A percentile compares a stretch with the other conserved stretches of the same genome.
phyloP scores from a whole-genome alignment of 2,113 vertebrate genomes.

The Poicephalus meyeri region DNA sequence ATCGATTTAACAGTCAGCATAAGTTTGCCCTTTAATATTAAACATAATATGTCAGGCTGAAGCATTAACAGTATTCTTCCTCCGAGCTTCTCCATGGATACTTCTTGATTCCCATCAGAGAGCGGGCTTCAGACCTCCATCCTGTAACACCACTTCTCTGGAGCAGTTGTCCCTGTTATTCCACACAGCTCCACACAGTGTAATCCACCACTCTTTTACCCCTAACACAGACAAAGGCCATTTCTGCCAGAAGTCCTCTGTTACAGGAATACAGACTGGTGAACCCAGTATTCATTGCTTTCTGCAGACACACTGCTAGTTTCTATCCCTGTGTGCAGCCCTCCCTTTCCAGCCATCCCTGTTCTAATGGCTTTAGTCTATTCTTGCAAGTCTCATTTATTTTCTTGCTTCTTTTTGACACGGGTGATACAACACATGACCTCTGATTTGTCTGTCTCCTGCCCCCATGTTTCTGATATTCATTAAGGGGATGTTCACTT shows the following conservation, averaged over 20 bases:
- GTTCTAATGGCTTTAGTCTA: background rate
- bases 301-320: background rate
- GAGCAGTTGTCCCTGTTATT: background rate
- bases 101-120: background rate
- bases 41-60: conserved; percentile 70
- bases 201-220: background rate
- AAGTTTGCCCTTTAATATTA: conserved; percentile 74
- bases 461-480: conserved; percentile 7
- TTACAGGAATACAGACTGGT: background rate
- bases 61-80: conserved; percentile 33
- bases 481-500: conserved; percentile 10
- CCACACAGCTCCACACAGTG: background rate
- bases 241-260: background rate
- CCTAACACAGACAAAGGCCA: background rate
- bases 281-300: background rate
- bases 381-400: conserved; percentile 43
- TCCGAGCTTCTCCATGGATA: conserved; percentile 21
- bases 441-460: conserved; percentile 29
- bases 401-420: conserved; percentile 41
- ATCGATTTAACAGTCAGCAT: conserved; percentile 77
- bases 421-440: background rate
- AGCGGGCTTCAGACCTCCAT: background rate
- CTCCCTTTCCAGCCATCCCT: background rate
- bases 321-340: background rate
- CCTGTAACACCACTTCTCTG: background rate